Base-by-base conservation (phyloP, 2,113 vertebrate genomes). In the Sinosuthora webbiana region DNA sequence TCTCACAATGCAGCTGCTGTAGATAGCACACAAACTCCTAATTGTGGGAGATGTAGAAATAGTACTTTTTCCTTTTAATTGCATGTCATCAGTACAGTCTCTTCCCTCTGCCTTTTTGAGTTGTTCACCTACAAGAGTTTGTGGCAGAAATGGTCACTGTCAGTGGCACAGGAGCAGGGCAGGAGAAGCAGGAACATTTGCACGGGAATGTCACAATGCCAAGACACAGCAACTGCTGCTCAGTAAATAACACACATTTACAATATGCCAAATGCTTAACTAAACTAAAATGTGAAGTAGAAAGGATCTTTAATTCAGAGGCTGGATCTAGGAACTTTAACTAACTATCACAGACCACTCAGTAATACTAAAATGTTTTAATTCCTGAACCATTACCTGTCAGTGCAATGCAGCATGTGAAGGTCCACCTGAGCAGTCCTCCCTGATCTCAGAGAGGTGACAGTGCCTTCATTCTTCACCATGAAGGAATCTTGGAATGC, bases 171-270 rank as follows among this genome's bases (percentile, higher is more conserved):
- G 30, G 42, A 30, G 23, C 10, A 42, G 33, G 57, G 49, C 37
- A 45, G 57, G 70, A 71, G 41, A 41, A 65, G 49, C 50, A 80
- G 59, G 4, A 37, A 12, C 10, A 30, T 3, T 12, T 0, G 3
- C 22, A 7, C 4, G 12, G 9, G 10, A 53, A 52, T 18, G n/a
- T 57, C 45, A 45, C 0, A 0, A 4, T 57, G 60, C n/a, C 50
- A 53, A 81, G 42, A 37, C 15, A 11, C 10, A 55, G 17, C 6
- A 47, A 27, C 1, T 82, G 49, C 35, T 78, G 57, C 69, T 91
- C 64, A 37, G 44, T 71, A 75, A 94, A 70, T 35, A 57, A 87
- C 57, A 73, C 35, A 39, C 21, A 69, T 62, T 89, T 77, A 44
- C 57, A 85, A 67, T n/a, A 39, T 23, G 37, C 15, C 28, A 75